Evolutionary conservation across 2,113 vertebrate genomes (phyloP).

Genomic region (Apodemus speciosus): DNA sequence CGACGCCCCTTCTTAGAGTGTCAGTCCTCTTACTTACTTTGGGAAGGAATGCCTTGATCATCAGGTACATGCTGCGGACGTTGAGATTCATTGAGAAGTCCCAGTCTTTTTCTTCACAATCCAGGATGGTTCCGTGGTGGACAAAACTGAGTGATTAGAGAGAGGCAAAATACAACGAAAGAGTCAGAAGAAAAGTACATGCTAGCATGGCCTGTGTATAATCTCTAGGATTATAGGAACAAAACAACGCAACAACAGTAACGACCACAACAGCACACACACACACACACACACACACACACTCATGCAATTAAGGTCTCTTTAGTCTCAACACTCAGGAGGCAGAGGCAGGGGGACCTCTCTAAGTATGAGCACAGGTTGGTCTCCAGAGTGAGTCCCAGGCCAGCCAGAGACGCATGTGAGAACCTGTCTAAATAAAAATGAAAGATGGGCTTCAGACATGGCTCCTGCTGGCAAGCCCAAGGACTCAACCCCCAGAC

Average conservation of each 20-base stretch:
- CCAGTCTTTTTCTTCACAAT: constrained; percentile 95
- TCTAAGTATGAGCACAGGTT: background rate
- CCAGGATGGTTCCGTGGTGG: constrained; percentile 93
- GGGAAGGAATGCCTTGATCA: constrained; percentile 95
- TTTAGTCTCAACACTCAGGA: background rate
- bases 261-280: background rate
- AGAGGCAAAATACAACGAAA: background rate
- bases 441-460: no score
- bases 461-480: background rate
- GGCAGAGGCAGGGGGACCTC: background rate
- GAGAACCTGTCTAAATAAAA: background rate
- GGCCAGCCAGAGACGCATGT: background rate
- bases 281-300: background rate
- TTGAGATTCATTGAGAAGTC: constrained; percentile 96
- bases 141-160: constrained; percentile 88
- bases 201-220: background rate
- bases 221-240: background rate
- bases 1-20: background rate
- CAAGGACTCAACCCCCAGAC: background rate
- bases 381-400: background rate
- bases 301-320: background rate
- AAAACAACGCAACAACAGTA: background rate
- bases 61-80: constrained; percentile 95
- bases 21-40: constrained; percentile 88
- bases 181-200: background rate